Percentiles rank a stretch among this genome's conserved stretches.
These are phyloP conservation scores for Anomalospiza imberbis DNA, from an alignment of 2,797 vertebrate species.

Conservation along the genomic window DNA sequence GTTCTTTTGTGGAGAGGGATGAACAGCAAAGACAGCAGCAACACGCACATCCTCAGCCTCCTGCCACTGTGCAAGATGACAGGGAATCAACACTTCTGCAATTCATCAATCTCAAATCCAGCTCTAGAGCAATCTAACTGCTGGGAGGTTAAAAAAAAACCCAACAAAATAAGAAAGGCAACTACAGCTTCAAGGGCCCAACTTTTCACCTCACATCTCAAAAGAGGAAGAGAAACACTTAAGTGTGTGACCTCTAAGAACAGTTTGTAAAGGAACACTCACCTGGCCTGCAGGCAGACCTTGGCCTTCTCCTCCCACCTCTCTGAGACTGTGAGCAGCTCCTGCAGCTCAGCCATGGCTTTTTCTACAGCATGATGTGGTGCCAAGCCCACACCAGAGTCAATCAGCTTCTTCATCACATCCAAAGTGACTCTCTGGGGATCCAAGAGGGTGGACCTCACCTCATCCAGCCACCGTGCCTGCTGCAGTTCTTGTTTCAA, in stretches of 20 bases:
- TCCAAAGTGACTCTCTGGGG: constrained; percentile 93
- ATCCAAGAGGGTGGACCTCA: constrained; percentile 88
- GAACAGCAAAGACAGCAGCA: background rate
- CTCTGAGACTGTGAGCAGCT: constrained; percentile 95
- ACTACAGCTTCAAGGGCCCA: background rate
- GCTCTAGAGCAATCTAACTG: background rate
- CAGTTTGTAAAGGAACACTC: constrained; percentile 27
- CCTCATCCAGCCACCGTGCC: constrained; percentile 97
- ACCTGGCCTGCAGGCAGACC: constrained; percentile 94
- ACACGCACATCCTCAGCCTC: background rate
- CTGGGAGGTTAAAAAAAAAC: background rate
- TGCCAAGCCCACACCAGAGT: constrained; percentile 94
- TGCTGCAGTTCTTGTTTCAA: constrained; percentile 96
- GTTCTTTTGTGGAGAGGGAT: background rate
- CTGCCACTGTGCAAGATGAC: background rate
- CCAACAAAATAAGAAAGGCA: background rate
- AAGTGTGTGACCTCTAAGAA: background rate
- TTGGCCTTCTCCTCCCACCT: constrained; percentile 98
- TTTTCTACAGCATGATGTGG: constrained; percentile 98
- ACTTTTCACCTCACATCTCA: background rate
- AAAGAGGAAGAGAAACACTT: background rate
- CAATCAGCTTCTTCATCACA: constrained; percentile 96
- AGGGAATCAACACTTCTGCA: background rate
- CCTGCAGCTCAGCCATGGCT: constrained; percentile 97
- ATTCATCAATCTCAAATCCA: background rate